Evolutionary conservation across 92 coral and sea anemone species (phyloP).

Genomic region (Porites evermanni): DNA sequence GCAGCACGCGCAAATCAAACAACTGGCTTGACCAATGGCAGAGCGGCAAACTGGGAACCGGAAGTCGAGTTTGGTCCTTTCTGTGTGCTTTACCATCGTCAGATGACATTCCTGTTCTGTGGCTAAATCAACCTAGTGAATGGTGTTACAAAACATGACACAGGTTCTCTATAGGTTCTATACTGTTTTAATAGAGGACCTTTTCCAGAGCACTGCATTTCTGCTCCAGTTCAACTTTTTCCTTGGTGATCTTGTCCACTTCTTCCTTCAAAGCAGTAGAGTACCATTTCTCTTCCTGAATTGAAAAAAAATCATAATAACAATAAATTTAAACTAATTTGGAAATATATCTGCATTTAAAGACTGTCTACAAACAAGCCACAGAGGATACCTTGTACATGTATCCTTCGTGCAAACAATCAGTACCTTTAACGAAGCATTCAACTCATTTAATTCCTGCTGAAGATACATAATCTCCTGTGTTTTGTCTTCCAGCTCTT

Average conservation of each 20-base stretch:
- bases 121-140: neutral
- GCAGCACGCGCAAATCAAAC: too few species aligned
- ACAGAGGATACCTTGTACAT: too few species aligned
- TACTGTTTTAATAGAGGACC: conserved; percentile 40
- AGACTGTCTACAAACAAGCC: neutral
- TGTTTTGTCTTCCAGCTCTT: conserved; percentile 93
- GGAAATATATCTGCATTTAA: too few species aligned
- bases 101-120: too few species aligned
- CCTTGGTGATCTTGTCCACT: conserved; percentile 87
- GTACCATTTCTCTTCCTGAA: conserved; percentile 97
- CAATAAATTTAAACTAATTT: too few species aligned
- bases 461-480: conserved; percentile 89
- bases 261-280: conserved; percentile 96
- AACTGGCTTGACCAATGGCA: too few species aligned
- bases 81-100: too few species aligned
- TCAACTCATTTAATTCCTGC: conserved; percentile 91
- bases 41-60: too few species aligned
- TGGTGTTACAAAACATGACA: neutral
- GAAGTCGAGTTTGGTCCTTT: too few species aligned
- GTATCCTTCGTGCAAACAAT: neutral
- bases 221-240: conserved; percentile 77
- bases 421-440: conserved; percentile 90
- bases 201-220: conserved; percentile 66
- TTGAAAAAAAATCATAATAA: too few species aligned
- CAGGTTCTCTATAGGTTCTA: neutral